Base-by-base conservation (phyloP, 2,797 vertebrate genomes). In the Malurus leucopterus region DNA sequence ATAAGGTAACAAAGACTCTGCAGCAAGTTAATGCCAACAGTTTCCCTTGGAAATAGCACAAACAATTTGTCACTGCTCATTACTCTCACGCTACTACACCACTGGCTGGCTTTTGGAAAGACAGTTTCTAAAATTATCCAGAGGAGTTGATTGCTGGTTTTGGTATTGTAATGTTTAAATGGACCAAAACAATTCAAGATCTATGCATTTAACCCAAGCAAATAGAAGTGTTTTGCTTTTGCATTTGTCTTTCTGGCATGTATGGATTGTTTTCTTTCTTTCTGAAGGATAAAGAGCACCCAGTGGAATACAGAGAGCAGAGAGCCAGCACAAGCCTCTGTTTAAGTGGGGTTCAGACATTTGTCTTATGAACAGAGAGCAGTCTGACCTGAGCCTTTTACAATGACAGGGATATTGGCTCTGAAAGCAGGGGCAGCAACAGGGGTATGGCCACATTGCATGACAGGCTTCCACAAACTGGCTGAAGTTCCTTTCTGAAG, bases 1-100 rank as follows among this genome's bases (percentile, higher is more conserved):
- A 95, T 87, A 94, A 89, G 93, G 87, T 94, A 93, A 94, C 92
- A 93, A 96, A 95, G 75, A 74, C 71, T 57, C 92, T 89, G 62
- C 70, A 91, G 87, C 86, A 93, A 88, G 55, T 91, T 94, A 92
- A 88, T 92, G 90, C 73, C 92, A 96, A 89, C 55, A 83, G 29
- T 93, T 93, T 95, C 81, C 53, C 51, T 88, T 94, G 82, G 76
- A 95, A 94, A 93, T 87, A 96, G 92, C 91, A 92, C 77, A 96
- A 96, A 94, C 89, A 95, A 96, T 96, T 97, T 95, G 85, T 92
- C 89, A 86, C 92, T 93, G 91, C 44, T 91, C 84, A 88, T 76
- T 91, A 76, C 86, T 84, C 68, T 91, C 79, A 64, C 21, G 15
- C 57, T 90, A 70, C 94, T 95, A 79, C 62, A 90, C 69, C 67